phyloP scores from a whole-genome alignment of 2,888 invertebrate species.

The Glyphotaelius pellucidus region DNA sequence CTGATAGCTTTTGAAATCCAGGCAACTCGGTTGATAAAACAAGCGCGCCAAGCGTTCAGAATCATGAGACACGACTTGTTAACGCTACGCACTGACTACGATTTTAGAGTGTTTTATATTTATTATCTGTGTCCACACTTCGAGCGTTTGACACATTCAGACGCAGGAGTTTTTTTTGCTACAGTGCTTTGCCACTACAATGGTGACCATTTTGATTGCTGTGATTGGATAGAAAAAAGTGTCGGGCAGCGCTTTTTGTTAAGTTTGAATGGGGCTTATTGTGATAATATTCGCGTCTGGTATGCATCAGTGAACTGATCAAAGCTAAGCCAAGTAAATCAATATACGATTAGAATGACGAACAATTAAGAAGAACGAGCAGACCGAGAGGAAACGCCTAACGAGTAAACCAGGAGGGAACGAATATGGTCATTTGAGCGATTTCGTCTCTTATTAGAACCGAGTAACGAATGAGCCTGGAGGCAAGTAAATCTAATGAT shows the following conservation, averaged over 20 bases:
- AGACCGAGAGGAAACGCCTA: too few species aligned
- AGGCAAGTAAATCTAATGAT: not conserved
- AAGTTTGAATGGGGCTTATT: not conserved
- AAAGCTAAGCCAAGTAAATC: not conserved
- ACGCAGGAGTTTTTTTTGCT: not conserved
- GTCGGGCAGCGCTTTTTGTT: not conserved
- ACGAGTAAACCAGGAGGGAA: not conserved
- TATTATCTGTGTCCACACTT: not conserved
- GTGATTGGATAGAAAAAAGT: not conserved
- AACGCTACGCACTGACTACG: not conserved
- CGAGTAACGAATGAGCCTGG: not conserved
- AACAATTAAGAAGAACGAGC: not conserved
- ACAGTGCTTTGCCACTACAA: not conserved
- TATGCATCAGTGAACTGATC: not conserved
- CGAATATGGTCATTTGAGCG: too few species aligned
- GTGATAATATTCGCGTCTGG: not conserved
- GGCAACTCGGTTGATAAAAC: not conserved
- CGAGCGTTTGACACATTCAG: not conserved
- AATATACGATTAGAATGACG: not conserved
- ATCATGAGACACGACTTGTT: not conserved
- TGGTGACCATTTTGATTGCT: not conserved
- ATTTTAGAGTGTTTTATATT: not conserved
- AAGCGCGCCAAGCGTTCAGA: not conserved
- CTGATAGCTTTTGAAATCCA: not conserved
- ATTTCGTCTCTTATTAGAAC: too few species aligned